Evolutionary conservation across 2,888 invertebrate species (phyloP), one percentile per base, ranked within the genome.

Genomic region (Amiota communis): DNA sequence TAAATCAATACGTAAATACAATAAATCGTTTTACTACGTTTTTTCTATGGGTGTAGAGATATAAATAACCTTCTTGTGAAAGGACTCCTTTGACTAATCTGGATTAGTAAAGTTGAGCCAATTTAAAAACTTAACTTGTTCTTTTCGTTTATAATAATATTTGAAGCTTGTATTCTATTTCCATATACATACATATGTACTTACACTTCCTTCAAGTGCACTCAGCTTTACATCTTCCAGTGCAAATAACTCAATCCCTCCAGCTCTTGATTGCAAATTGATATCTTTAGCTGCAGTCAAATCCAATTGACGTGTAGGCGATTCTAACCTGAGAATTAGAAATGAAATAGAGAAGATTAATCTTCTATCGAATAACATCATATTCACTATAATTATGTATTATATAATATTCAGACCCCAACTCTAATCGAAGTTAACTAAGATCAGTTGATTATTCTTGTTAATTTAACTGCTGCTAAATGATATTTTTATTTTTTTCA

Each of bases 271-370:
- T 89, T 96, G 96, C 78, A 98, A 91, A 75, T 92, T 93, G 72
- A 98, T 94, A 78, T 94, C 95, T 83, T 95, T 93, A 0, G 96
- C 94, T 13, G 96, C 97, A 80, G 93, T 93, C 87, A 97, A 92
- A 88, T 95, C 94, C 81, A 97, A 91, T 69, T 95, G 94, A 78
- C 97, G 92, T 72, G 97, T 97, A 8, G 96, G 95, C 0, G 97
- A 97, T 88, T 97, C 97, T 86, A 98, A 90, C 87, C 97, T 97
- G 90, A 48, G 73, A 56, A 76, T 76, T 61, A 59, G 72, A 68
- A 20, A 20, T n/a, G n/a, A 20, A 59, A 17, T 6, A 4, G 8
- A 57, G 17, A n/a, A 15, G 59, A 36, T 36, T 36, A 36, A 36
- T 36, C 36, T 6, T 36, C 36, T 36, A 6, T 36, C 6, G 36